Percentiles rank a stretch among this genome's conserved stretches.
phyloP scores from a whole-genome alignment of 2,888 invertebrate genomes.

The Mimas tiliae region DNA sequence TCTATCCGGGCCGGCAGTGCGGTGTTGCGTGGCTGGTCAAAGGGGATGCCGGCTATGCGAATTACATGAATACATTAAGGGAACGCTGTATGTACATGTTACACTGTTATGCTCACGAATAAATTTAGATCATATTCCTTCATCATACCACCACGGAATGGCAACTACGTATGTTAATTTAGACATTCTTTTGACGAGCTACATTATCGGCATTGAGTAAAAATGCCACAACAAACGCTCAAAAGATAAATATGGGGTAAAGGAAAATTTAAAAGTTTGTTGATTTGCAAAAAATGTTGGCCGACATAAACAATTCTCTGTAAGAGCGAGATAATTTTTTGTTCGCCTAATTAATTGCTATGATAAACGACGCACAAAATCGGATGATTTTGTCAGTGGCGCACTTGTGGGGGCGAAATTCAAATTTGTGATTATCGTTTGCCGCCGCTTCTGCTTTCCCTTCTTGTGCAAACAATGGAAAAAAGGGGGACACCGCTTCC shows the following conservation, averaged over 20 bases:
- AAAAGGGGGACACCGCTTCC: constrained; percentile 77
- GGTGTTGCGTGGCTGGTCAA: constrained; percentile 84
- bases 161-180: constrained; percentile 73
- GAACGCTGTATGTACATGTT: constrained; percentile 78
- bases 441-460: constrained; percentile 72
- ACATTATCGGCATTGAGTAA: constrained; percentile 39
- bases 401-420: constrained; percentile 75
- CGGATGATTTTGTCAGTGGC: constrained; percentile 74
- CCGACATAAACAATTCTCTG: constrained; percentile 61
- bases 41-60: constrained; percentile 84
- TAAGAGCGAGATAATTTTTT: constrained; percentile 66
- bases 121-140: constrained; percentile 80
- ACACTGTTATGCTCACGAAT: constrained; percentile 83
- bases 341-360: constrained; percentile 75
- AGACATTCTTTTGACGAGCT: constrained; percentile 62
- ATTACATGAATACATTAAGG: constrained; percentile 85
- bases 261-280: constrained; percentile 50
- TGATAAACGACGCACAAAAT: constrained; percentile 79
- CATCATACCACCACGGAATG: constrained; percentile 68
- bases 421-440: constrained; percentile 82
- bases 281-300: constrained; percentile 53
- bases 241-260: constrained; percentile 42
- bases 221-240: constrained; percentile 37
- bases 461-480: constrained; percentile 80
- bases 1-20: constrained; percentile 78